phyloP scores from a whole-genome alignment of 1,140 invertebrate genomes.

The Bombus superbus region DNA sequence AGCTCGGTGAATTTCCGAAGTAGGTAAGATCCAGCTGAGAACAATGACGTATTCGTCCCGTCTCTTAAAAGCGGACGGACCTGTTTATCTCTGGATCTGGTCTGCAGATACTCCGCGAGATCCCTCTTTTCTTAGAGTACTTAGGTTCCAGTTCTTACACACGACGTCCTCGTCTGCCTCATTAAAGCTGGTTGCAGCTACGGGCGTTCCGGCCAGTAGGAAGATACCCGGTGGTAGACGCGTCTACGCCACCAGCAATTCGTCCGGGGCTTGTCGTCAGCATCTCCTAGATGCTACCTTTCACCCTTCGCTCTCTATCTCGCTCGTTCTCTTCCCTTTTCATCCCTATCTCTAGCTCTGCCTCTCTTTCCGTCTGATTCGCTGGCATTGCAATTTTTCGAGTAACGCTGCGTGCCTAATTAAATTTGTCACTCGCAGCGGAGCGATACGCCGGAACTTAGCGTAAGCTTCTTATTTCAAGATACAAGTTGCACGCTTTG shows the following conservation, averaged over 20 bases:
- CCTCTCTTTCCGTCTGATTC: slow-evolving; percentile 4
- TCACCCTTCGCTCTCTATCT: slow-evolving; percentile 18
- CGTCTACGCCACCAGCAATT: slow-evolving; percentile 13
- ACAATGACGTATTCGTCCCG: neutral
- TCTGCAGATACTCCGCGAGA: slow-evolving; percentile 44
- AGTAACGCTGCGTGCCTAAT: slow-evolving; percentile 64
- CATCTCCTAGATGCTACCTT: slow-evolving; percentile 4
- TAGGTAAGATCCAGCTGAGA: neutral
- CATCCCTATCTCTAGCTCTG: too few relatives aligned
- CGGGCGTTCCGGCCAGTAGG: neutral
- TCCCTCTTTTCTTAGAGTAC: slow-evolving; percentile 39
- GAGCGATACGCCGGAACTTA: slow-evolving; percentile 36
- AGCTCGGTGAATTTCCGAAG: neutral
- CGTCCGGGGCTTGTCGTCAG: slow-evolving; percentile 26
- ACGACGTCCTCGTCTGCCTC: slow-evolving; percentile 50
- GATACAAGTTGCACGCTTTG: slow-evolving; percentile 23
- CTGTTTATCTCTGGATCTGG: slow-evolving; percentile 51
- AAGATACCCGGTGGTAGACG: slow-evolving; percentile 23
- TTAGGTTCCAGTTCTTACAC: slow-evolving; percentile 56
- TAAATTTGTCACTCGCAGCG: slow-evolving; percentile 61
- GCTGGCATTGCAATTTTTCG: slow-evolving; percentile 64
- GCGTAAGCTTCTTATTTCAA: slow-evolving; percentile 57
- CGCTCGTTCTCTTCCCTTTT: too few relatives aligned
- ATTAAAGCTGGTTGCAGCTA: slow-evolving; percentile 57
- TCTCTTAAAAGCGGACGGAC: neutral